Base-by-base conservation (phyloP, 2,888 invertebrate genomes). In the Caenorhabditis virilis region DNA sequence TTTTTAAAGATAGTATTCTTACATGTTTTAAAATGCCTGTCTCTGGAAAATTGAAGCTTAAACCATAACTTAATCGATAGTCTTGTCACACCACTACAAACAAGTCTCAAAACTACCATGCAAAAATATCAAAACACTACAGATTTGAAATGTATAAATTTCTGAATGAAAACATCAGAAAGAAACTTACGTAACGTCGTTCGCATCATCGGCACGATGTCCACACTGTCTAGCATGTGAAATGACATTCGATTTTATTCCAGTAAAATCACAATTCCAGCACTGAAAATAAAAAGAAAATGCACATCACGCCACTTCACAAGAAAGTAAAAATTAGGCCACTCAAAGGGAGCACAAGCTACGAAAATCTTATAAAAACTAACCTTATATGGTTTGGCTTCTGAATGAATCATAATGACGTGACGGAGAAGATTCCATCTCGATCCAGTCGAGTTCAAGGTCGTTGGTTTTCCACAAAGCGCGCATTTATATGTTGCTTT, bases 401-500 rank as follows among this genome's bases (percentile, higher is more conserved):
- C 72, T 13, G 69, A 69, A 48, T 72, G 72, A 38, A 72, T 72
- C 72, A 72, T 72, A 33, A 72, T 72, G 33, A 72, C 72, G 46
- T 72, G 72, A 9, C 72, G 54, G 23, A 72, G 57, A 35, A 72
- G 62, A 43, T 72, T 72, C 72, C 72, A 72, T 18, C 72, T 46
- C 4, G 72, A 72, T 38, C 72, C 72, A 13, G 72, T 72, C 16
- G 72, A 72, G 43, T 72, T 72, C 25, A 72, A 48, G 16, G 72
- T 72, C 5, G 72, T 72, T 38, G 72, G 72, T 35, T 72, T 72
- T 13, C 72, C 72, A 43, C 72, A 72, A 5, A 69, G 54, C 23
- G 72, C 72, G 48, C 72, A 72, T 51, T 72, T 69, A 39, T 72
- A 72, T 0, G 72, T 72, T 13, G 72, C 72, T 49, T 72, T 72